phyloP scores from a whole-genome alignment of 1,140 invertebrate genomes.

The Saccostrea glomerata region DNA sequence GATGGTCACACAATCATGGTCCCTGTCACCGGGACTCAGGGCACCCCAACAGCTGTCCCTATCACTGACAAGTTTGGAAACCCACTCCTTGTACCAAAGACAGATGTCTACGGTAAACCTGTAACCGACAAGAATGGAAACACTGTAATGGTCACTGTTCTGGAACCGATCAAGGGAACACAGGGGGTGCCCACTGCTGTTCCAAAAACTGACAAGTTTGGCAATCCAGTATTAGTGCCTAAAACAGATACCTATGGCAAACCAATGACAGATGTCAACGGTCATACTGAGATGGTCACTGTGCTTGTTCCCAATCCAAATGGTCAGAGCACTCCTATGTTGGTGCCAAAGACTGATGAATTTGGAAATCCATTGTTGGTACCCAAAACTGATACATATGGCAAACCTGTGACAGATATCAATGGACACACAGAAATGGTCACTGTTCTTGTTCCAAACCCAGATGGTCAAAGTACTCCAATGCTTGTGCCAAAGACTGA shows the following conservation, averaged over 20 bases:
- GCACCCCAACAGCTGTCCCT: constrained; percentile 34
- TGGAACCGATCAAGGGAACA: neutral
- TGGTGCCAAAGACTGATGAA: too few relatives aligned
- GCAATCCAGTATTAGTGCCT: constrained; percentile 35
- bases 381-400: neutral
- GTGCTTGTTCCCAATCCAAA: too few relatives aligned
- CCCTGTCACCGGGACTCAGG: constrained; percentile 16
- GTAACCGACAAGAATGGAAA: constrained; percentile 20
- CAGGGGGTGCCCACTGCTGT: constrained; percentile 33
- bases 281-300: too few relatives aligned
- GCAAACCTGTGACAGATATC: constrained; percentile 67
- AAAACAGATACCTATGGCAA: neutral
- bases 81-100: constrained; percentile 33
- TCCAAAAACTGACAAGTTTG: constrained; percentile 42
- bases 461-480: constrained; percentile 22
- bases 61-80: constrained; percentile 33
- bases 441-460: constrained; percentile 65
- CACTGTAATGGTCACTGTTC: constrained; percentile 59
- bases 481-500: constrained; percentile 29
- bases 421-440: constrained; percentile 65
- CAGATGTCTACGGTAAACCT: constrained; percentile 43
- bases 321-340: too few relatives aligned
- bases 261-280: too few relatives aligned
- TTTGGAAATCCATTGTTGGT: too few relatives aligned
- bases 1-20: neutral